Percentiles rank a stretch among this genome's conserved stretches.
These are phyloP conservation scores for Ceuthmochares aereus DNA, from an alignment of 2,113 vertebrate species.

Conservation along the genomic window DNA sequence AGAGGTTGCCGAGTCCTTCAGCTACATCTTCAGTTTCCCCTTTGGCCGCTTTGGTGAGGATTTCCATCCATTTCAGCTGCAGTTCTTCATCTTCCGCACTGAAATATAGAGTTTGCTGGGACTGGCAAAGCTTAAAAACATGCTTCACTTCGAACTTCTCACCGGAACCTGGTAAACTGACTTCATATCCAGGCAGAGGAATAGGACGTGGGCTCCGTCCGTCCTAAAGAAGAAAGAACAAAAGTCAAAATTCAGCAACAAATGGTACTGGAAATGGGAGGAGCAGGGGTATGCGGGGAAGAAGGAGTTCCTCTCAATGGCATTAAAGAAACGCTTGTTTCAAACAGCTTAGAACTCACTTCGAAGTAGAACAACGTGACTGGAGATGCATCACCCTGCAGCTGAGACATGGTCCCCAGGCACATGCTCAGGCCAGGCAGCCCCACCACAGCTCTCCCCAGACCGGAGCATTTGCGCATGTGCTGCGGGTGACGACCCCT, in stretches of 20 bases:
- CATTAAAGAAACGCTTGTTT: neutral
- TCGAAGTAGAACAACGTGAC: neutral
- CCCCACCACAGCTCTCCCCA: no score
- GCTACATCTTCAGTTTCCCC: slow-evolving; percentile 67
- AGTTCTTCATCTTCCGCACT: slow-evolving; percentile 83
- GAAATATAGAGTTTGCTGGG: slow-evolving; percentile 84
- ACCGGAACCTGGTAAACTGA: slow-evolving; percentile 63
- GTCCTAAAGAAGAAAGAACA: slow-evolving; percentile 75
- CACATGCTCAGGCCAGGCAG: neutral
- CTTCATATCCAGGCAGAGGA: slow-evolving; percentile 82
- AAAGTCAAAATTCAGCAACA: neutral
- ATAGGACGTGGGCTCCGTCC: slow-evolving; percentile 70
- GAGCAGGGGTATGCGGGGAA: fast-evolving
- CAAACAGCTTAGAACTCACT: neutral
- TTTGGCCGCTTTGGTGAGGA: slow-evolving; percentile 79
- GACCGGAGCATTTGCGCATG: fast-evolving
- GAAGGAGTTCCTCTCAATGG: neutral
- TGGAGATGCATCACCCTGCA: neutral
- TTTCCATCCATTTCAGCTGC: slow-evolving; percentile 84
- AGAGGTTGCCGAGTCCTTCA: slow-evolving; percentile 71
- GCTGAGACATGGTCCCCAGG: fast-evolving
- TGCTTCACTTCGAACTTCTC: slow-evolving; percentile 81
- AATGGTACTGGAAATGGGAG: fast-evolving
- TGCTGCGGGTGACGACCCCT: fast-evolving
- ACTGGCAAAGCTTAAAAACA: slow-evolving; percentile 81